A percentile compares a stretch with the other conserved stretches of the same genome.
phyloP scores from a whole-genome alignment of 2,113 vertebrate genomes.

The Acrocephalus kingi region DNA sequence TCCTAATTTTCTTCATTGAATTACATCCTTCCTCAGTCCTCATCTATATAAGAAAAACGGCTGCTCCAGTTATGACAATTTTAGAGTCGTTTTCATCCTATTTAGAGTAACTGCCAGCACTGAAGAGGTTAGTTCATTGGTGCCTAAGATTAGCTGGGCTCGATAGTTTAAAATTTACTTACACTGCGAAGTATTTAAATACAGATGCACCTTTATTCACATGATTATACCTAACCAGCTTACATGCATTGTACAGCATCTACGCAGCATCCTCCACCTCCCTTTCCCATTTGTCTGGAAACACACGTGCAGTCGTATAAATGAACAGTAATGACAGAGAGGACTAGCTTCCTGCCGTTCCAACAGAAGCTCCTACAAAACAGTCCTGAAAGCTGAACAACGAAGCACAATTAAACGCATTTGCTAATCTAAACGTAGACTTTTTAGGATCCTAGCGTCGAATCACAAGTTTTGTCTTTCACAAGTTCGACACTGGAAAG shows the following conservation, averaged over 20 bases:
- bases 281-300: neutral
- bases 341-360: neutral
- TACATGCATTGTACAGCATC: too few species aligned
- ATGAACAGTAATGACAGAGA: fast-evolving
- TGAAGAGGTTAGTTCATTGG: neutral
- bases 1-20: neutral
- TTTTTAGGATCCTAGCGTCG: neutral
- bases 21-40: neutral
- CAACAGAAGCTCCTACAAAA: neutral
- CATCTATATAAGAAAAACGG: neutral
- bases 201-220: neutral
- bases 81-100: neutral
- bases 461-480: neutral
- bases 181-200: neutral
- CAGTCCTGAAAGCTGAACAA: neutral
- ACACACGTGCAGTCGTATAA: neutral
- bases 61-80: neutral
- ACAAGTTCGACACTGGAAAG: neutral
- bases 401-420: neutral
- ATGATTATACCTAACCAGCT: neutral
- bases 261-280: too few species aligned
- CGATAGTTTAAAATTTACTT: neutral
- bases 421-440: neutral
- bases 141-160: neutral
- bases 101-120: neutral